Evolutionary conservation across 2,113 vertebrate species (phyloP), one percentile per base, ranked within the genome.

Genomic region (Protomyctophum bolini): DNA sequence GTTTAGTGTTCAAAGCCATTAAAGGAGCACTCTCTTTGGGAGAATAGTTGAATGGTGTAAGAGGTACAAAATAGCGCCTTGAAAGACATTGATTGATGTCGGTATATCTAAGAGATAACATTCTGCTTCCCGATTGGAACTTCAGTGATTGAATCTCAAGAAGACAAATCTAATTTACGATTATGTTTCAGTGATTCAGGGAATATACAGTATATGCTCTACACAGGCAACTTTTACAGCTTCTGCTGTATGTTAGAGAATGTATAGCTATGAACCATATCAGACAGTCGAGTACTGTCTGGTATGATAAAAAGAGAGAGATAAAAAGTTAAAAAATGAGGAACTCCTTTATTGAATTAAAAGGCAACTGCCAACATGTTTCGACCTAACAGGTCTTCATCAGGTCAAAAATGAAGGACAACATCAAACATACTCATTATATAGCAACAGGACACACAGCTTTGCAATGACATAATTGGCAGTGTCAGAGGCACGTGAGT

Each of bases 1-100:
- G 81, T 89, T 88, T 87, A 88, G 76, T 67, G 79, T 85, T 87
- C 72, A 80, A 57, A 85, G 85, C 78, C 84, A 85, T 87, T 89
- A 88, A 77, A 74, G 69, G 51, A 73, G 66, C 79, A 75, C 76
- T 89, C 73, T 80, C 48, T 70, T 73, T 66, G 21, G 58, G 68
- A 75, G 72, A 68, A 80, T 7, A 45, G 47, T 41, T 41, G 33
- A 41, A 41, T 41, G 33, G 33, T 41, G 33, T 41, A 41, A 41
- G 33, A 41, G 33, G 33, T 41, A 41, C 33, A 41, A 14, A 78
- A 59, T 46, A 66, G 72, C 9, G 0, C 28, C 60, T 77, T 10
- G 11, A 68, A 80, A 79, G 56, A 68, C 51, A 8, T 15, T 66
- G 73, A 85, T 62, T 80, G 78, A 80, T 84, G 55, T 41, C 12